These are phyloP conservation scores for Himalopsyche japonica DNA, from an alignment of 2,888 invertebrate genomes.

Conservation along the genomic window DNA sequence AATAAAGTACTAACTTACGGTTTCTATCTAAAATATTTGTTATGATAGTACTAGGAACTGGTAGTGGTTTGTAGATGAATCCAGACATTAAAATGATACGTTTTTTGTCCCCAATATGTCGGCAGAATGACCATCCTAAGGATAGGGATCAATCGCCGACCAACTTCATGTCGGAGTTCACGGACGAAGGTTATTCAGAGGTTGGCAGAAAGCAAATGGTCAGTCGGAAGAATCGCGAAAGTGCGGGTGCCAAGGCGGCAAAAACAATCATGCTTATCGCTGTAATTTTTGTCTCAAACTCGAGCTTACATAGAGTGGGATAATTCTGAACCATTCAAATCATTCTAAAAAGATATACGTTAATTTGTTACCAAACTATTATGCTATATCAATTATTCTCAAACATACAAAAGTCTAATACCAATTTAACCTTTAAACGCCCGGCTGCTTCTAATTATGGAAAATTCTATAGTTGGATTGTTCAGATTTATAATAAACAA, in stretches of 20 bases:
- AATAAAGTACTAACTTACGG: too few species aligned
- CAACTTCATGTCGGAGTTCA: constrained; percentile 26
- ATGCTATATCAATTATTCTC: too few species aligned
- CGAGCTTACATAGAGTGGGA: not conserved
- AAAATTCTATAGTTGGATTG: too few species aligned
- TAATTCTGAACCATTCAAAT: not conserved
- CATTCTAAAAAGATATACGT: too few species aligned
- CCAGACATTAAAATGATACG: not conserved
- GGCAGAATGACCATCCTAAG: constrained; percentile 52
- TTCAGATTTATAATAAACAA: too few species aligned
- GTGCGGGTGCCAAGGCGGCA: not conserved
- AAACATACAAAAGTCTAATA: too few species aligned
- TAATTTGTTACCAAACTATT: too few species aligned
- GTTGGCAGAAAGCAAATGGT: constrained; percentile 2
- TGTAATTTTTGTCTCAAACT: not conserved
- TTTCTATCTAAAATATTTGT: too few species aligned
- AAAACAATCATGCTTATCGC: not conserved
- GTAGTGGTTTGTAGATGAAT: not conserved
- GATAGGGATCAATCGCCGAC: constrained; percentile 45
- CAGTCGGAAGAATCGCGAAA: not conserved
- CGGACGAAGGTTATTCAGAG: constrained; percentile 13
- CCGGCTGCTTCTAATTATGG: too few species aligned
- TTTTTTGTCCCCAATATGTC: not conserved
- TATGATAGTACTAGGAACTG: too few species aligned
- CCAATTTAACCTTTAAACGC: too few species aligned